Conservation (phyloP, 1,140 invertebrate genomes). For the Lucilia sericata region DNA sequence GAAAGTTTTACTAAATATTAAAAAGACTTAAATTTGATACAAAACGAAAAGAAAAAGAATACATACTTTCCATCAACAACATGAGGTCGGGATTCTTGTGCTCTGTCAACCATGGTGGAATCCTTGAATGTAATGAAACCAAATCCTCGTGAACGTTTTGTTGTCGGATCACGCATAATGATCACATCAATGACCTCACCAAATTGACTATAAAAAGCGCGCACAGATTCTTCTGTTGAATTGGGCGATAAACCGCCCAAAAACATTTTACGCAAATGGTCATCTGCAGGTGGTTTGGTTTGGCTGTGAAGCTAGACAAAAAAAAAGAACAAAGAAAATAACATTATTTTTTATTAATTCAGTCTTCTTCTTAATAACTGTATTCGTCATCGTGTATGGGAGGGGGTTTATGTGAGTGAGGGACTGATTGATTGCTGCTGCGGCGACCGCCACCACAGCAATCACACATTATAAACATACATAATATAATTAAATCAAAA, state of each 20-base stretch:
- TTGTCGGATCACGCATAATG: conserved; percentile 97
- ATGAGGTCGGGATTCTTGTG: conserved; percentile 83
- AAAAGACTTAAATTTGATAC: too few species aligned
- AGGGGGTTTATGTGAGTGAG: neutral
- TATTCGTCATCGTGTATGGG: conserved; percentile 11
- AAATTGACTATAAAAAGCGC: conserved; percentile 94
- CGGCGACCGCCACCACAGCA: too few species aligned
- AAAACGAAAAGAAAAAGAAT: too few species aligned
- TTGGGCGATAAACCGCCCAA: conserved; percentile 95
- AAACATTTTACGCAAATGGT: conserved; percentile 94
- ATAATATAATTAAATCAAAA: neutral
- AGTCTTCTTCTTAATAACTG: neutral
- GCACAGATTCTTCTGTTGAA: conserved; percentile 91
- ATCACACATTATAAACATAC: too few species aligned
- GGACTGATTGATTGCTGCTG: neutral
- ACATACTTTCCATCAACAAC: conserved; percentile 71
- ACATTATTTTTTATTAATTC: neutral
- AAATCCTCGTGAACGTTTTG: conserved; percentile 90
- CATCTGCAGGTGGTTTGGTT: conserved; percentile 60
- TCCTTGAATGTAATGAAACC: conserved; percentile 94
- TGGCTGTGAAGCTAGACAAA: neutral
- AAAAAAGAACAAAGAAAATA: neutral
- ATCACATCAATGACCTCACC: conserved; percentile 96
- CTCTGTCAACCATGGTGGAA: conserved; percentile 92
- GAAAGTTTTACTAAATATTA: neutral